Evolutionary conservation across 2,113 vertebrate species (phyloP), one percentile per base, ranked within the genome.

Genomic region (Lophotis ruficrista): DNA sequence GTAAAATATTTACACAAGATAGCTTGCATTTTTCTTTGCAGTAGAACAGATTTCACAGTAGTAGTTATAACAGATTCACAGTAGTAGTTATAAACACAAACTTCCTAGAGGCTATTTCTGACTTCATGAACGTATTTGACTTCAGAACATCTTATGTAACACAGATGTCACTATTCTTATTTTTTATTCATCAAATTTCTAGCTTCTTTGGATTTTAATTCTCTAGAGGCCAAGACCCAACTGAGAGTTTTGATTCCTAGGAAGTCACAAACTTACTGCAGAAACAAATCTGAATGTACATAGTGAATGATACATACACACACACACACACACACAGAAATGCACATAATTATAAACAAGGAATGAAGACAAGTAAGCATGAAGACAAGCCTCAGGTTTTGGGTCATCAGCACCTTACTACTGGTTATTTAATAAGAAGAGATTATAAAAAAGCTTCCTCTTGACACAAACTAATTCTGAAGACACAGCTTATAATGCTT

Each of bases 351-450:
- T 87, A 45, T 69, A 83, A 93, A 93, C 41, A 96, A 94, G 94
- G 88, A 92, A 97, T 94, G 96, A 90, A 96, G 92, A 96, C 95
- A 90, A 30, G 51, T 89, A 96, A 96, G 94, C 94, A 92, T 93
- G 93, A 96, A 96, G 43, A 95, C 83, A 81, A 90, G 64, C 68
- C 64, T 83, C 28, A 38, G 30, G 19, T 83, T 90, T 88, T 51
- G 73, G 23, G 48, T 79, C 35, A 81, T 79, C 35, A 81, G 35
- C 31, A 75, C 22, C 48, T 95, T 50, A 64, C 5, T 31, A 48
- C 0, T 21, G 23, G 22, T n/a, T 48, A 88, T 43, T 70, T 66
- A 77, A 43, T 9, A 84, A 69, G 23, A 87, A 22, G 7, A 70
- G 8, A 54, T 45, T 35, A 79, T 33, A 4, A 69, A 73, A 89